Evolutionary conservation across 1,140 invertebrate species (phyloP).

Genomic region (Mesaphorura yosii): DNA sequence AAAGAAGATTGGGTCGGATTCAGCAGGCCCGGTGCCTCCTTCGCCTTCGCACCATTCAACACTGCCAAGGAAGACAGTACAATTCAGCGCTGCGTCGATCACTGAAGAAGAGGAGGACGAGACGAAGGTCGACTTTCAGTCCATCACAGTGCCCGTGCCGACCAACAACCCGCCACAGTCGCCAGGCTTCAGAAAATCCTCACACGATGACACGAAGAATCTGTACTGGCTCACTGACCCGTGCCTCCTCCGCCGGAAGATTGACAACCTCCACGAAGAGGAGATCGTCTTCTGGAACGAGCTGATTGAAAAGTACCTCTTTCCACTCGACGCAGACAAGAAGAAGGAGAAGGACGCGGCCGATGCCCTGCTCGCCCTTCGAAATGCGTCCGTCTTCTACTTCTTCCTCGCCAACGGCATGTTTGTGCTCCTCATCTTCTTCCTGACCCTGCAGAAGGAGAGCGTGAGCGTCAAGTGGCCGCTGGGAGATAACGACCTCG

Average conservation of each 20-base stretch:
- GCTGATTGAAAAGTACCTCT: slow-evolving; percentile 57
- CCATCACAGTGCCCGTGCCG: too few species aligned
- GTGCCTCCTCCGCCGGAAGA: slow-evolving; percentile 47
- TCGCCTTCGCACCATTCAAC: too few species aligned
- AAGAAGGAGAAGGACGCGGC: slow-evolving; percentile 47
- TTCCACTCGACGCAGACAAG: slow-evolving; percentile 53
- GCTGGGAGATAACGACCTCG: slow-evolving; percentile 43
- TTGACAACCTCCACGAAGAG: slow-evolving; percentile 46
- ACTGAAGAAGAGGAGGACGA: too few species aligned
- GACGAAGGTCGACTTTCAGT: too few species aligned
- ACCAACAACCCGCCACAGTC: too few species aligned
- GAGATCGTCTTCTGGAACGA: slow-evolving; percentile 62
- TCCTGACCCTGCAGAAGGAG: slow-evolving; percentile 65
- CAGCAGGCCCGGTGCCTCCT: too few species aligned
- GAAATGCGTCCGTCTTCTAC: slow-evolving; percentile 60
- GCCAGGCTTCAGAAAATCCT: too few species aligned
- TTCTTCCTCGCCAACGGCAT: slow-evolving; percentile 75
- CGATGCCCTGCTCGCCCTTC: slow-evolving; percentile 49
- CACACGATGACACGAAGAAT: slow-evolving; percentile 44
- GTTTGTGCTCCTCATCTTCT: slow-evolving; percentile 65
- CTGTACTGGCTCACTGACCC: slow-evolving; percentile 61
- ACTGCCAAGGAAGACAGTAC: too few species aligned
- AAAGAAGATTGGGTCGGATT: too few species aligned
- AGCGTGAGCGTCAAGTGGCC: slow-evolving; percentile 58
- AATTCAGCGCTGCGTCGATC: too few species aligned